Percentiles rank a stretch among this genome's conserved stretches.
phyloP scores from a whole-genome alignment of 2,888 invertebrate species.

The Nezara viridula region DNA sequence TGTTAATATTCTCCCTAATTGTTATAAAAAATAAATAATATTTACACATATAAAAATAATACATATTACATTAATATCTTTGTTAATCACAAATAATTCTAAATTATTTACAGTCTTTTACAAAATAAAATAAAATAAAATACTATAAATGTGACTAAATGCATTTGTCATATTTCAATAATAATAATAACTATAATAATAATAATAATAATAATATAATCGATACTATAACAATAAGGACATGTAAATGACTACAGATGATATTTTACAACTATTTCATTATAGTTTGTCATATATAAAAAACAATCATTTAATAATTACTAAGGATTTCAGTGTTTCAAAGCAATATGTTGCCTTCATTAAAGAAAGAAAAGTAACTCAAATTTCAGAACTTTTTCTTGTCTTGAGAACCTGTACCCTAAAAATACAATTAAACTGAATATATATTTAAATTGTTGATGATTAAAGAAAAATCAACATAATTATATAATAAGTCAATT shows the following conservation, averaged over 20 bases:
- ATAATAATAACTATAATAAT: slow-evolving; percentile 30
- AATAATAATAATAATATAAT: slow-evolving; percentile 27
- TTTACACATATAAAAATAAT: slow-evolving; percentile 56
- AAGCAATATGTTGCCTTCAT: neutral
- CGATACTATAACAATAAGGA: slow-evolving; percentile 19
- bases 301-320: neutral
- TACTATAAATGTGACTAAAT: slow-evolving; percentile 55
- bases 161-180: slow-evolving; percentile 44
- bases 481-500: neutral
- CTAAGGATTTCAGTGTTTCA: neutral
- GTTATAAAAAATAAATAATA: slow-evolving; percentile 55
- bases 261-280: slow-evolving; percentile 1
- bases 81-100: slow-evolving; percentile 57
- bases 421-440: neutral
- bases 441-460: neutral
- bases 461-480: neutral
- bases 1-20: slow-evolving; percentile 43
- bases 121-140: slow-evolving; percentile 35
- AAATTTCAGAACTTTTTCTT: neutral
- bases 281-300: neutral
- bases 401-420: neutral
- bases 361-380: neutral
- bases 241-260: slow-evolving; percentile 28
- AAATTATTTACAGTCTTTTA: slow-evolving; percentile 56
- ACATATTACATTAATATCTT: slow-evolving; percentile 58